A percentile compares a stretch with the other conserved stretches of the same genome.
phyloP scores from a whole-genome alignment of 2,113 vertebrate genomes.

The Brachypteracias leptosomus region DNA sequence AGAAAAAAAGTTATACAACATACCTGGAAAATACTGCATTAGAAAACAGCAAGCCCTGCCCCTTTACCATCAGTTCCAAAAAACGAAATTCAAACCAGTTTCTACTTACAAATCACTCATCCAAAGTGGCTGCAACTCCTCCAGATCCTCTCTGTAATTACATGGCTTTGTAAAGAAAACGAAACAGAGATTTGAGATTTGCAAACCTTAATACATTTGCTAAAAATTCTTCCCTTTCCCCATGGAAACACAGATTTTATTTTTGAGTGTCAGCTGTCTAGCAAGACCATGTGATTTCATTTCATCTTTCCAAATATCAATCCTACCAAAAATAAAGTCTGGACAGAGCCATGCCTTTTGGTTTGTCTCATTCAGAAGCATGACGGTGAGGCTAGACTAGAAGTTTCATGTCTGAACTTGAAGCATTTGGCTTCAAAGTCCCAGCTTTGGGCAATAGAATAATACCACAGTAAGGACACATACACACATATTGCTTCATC shows the following conservation, averaged over 20 bases:
- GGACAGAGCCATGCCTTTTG: neutral
- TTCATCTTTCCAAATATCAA: conserved; percentile 32
- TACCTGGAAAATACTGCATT: conserved; percentile 41
- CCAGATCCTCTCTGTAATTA: conserved; percentile 53
- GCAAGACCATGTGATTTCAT: conserved; percentile 19
- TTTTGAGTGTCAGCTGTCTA: conserved; percentile 51
- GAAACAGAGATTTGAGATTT: conserved; percentile 36
- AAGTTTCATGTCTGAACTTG: neutral
- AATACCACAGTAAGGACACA: neutral
- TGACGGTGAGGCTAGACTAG: neutral
- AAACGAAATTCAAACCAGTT: conserved; percentile 30
- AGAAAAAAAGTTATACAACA: conserved; percentile 7
- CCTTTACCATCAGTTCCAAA: neutral
- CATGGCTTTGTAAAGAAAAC: conserved; percentile 20
- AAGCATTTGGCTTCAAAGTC: neutral
- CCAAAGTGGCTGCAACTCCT: conserved; percentile 38
- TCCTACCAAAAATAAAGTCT: conserved; percentile 9
- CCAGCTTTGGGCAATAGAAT: neutral
- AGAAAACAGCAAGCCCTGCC: conserved; percentile 7
- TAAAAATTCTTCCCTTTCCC: conserved; percentile 44
- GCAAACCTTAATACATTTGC: conserved; percentile 36
- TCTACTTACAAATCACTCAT: conserved; percentile 19
- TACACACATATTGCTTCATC: neutral
- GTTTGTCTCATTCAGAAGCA: neutral
- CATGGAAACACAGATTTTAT: conserved; percentile 45